Percentiles rank a stretch among this genome's conserved stretches.
These are phyloP conservation scores for Pomatostomus ruficeps DNA, from an alignment of 2,113 vertebrate species.

Conservation along the genomic window DNA sequence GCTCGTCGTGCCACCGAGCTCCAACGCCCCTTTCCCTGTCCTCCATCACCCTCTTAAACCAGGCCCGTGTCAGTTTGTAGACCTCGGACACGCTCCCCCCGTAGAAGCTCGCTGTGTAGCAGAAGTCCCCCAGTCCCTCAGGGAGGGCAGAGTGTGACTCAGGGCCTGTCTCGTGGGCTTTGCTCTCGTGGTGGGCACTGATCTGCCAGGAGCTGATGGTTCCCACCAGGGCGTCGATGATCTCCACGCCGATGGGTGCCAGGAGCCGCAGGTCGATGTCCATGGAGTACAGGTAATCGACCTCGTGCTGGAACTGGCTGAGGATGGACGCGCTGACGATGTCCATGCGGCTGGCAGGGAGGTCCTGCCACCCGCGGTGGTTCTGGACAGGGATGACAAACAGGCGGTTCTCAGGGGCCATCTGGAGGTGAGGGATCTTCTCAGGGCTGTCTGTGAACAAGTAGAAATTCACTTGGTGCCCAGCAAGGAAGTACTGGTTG, in stretches of 20 bases:
- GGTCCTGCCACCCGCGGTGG: background rate
- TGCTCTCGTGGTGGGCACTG: accelerated
- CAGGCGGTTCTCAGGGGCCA: background rate
- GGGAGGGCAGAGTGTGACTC: background rate
- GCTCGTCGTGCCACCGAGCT: background rate
- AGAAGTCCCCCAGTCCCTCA: background rate
- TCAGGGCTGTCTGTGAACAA: background rate
- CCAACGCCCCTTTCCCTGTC: background rate
- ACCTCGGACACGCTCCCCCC: background rate
- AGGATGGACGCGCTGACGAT: background rate
- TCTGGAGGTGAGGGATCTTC: background rate
- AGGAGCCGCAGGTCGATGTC: background rate
- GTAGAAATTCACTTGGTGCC: background rate
- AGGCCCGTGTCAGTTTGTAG: background rate
- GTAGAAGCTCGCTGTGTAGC: background rate
- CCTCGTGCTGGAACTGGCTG: background rate
- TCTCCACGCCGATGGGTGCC: background rate
- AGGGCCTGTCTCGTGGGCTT: accelerated
- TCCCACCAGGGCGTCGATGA: background rate
- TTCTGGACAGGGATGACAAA: background rate
- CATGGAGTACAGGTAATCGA: background rate
- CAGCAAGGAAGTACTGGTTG: background rate
- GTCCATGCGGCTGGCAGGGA: background rate
- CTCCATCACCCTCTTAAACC: accelerated
- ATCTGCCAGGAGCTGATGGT: background rate